phyloP scores from a whole-genome alignment of 2,888 invertebrate species.

The Amblyjoppa proteus region DNA sequence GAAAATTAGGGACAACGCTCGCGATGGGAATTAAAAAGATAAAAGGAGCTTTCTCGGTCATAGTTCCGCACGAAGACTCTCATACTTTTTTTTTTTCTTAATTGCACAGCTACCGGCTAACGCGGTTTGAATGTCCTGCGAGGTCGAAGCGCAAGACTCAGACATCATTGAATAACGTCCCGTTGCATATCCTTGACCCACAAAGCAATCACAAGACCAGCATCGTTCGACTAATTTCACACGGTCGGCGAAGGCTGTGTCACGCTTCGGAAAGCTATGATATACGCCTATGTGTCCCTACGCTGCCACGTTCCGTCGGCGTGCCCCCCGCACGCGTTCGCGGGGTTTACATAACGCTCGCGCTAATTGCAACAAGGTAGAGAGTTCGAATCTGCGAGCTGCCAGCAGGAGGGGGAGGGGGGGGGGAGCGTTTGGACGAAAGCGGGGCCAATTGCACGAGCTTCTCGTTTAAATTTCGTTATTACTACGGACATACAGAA shows the following conservation, averaged over 20 bases:
- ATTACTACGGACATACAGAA: background rate
- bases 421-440: conserved; percentile 1
- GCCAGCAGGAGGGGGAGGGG: background rate
- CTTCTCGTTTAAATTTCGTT: conserved; percentile 10
- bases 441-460: conserved; percentile 10
- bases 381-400: conserved; percentile 6
- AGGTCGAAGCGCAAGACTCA: background rate
- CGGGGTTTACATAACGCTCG: conserved; percentile 46
- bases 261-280: background rate
- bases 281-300: conserved; percentile 1
- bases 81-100: background rate
- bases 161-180: background rate
- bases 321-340: conserved; percentile 43
- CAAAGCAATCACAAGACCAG: conserved; percentile 62
- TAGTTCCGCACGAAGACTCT: background rate
- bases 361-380: conserved; percentile 53
- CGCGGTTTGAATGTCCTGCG: background rate
- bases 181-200: conserved; percentile 67
- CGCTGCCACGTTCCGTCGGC: conserved; percentile 24
- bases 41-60: background rate
- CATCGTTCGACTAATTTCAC: conserved; percentile 68
- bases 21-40: background rate
- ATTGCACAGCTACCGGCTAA: background rate
- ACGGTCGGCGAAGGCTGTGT: conserved; percentile 34
- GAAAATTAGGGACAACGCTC: background rate